Base-by-base conservation (phyloP, 2,797 vertebrate genomes). In the Myotis pilosus region DNA sequence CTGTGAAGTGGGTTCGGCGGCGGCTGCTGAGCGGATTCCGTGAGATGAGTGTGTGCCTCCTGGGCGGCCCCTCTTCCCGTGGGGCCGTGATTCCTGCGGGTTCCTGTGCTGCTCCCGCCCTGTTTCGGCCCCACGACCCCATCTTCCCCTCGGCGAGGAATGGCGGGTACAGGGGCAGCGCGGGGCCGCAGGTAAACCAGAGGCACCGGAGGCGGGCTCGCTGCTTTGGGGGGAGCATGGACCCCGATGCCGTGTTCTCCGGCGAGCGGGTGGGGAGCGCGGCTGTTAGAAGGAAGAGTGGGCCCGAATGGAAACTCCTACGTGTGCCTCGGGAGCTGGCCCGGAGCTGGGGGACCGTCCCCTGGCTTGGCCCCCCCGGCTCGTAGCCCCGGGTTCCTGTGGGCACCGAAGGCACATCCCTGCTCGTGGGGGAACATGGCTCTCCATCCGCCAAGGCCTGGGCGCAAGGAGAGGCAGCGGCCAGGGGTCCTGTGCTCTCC, bases 61-160 rank as follows among this genome's bases (percentile, higher is more conserved):
- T 5, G 9, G 41, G 47, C 44, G 8, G 10, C 5, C 5, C 71
- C 49, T 44, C 47, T 15, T 6, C 23, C 55, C 17, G 13, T 8
- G 38, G 60, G 68, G 28, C 33, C 5, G 4, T 25, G 19, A 0
- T 2, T 8, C 4, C 49, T 22, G 28, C 10, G 13, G 0, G 8
- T 66, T 38, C n/a, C 11, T 1, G 38, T 6, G n/a, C 22, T 16
- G 2, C 36, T 36, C 19, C 33, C 44, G 1, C 10, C 33, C 69
- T 0, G 0, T 6, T 3, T 0, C 16, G 49, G 41, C 13, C 36
- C 44, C 13, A 12, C 0, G 11, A 20, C 30, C 30, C 62, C 11
- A 0, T 30, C 25, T 6, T 33, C 28, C 1, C 23, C 75, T 93
- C 80, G 0, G 19, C 4, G 9, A 79, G 49, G n/a, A 71, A 13